phyloP scores from a whole-genome alignment of 2,113 vertebrate species.

The Stomatorhinus ivindoensis region DNA sequence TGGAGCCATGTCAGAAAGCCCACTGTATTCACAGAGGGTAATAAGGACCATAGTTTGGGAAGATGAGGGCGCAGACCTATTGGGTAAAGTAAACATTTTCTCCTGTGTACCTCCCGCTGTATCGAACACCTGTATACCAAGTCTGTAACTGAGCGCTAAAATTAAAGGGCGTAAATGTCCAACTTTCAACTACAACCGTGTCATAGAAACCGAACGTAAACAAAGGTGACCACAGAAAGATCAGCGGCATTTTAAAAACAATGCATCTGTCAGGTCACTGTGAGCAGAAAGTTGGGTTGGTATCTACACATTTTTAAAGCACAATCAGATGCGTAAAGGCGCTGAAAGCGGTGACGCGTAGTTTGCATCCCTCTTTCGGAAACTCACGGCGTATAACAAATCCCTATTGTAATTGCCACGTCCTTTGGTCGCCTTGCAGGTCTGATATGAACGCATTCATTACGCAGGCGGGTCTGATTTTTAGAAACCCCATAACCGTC shows the following conservation, averaged over 20 bases:
- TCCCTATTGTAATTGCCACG: neutral
- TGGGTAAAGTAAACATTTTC: neutral
- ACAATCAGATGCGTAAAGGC: neutral
- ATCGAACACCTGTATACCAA: neutral
- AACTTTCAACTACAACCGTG: neutral
- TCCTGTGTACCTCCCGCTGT: neutral
- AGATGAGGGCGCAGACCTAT: neutral
- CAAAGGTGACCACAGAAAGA: neutral
- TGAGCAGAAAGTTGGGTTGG: neutral
- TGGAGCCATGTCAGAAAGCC: neutral
- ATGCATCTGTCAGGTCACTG: neutral
- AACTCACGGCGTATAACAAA: neutral
- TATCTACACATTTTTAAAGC: neutral
- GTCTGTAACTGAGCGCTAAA: neutral
- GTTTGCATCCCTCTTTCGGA: neutral
- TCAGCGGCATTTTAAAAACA: neutral
- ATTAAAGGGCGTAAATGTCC: neutral
- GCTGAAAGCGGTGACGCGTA: neutral
- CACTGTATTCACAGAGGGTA: neutral
- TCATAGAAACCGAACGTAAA: neutral
- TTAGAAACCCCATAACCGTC: neutral
- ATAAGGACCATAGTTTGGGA: neutral
- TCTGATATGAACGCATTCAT: neutral
- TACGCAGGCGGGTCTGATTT: neutral
- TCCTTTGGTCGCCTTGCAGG: neutral